Evolutionary conservation across 2,113 vertebrate genomes (phyloP), one percentile per base, ranked within the genome.

Genomic region (Sitta europaea): DNA sequence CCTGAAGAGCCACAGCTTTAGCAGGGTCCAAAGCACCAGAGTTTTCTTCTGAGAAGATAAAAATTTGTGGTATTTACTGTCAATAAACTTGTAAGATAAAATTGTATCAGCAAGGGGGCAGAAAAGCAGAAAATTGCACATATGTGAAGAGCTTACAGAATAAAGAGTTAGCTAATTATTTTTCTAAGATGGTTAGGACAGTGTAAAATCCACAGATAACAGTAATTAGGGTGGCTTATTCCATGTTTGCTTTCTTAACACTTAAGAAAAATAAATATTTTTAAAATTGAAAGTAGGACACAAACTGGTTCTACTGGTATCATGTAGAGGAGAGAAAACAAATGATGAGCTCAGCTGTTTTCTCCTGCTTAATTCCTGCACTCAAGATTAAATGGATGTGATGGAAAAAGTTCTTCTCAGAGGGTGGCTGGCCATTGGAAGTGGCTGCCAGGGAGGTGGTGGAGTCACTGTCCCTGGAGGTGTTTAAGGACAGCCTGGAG

Each of bases 121-220:
- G 81, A 92, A 97, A 97, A 94, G 91, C 48, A 93, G 95, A 96
- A 97, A 96, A 97, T 94, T 94, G 92, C 29, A 80, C 86, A 80
- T 92, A 90, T 97, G 90, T 96, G 95, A 97, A 97, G 90, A 87
- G 24, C 53, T 95, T 96, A 59, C 65, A 88, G 90, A 89, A 55
- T 70, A 89, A 94, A 94, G 35, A 42, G 35, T 72, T 82, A 86
- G 38, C 86, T 89, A 94, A 95, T 97, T 97, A 80, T 96, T 97
- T 97, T 88, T 92, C 87, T 79, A 76, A 61, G 77, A 79, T 61
- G n/a, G 33, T 19, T 83, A 88, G 40, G 50, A 28, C 6, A 51
- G 67, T 90, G 14, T 95, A 93, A 97, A 97, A 94, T 65, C 57
- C 42, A 67, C 67, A 85, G 63, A 91, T 81, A 94, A 80, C 88